Percentiles rank a stretch among this genome's conserved stretches.
These are phyloP conservation scores for Eulithis prunata DNA, from an alignment of 2,888 invertebrate genomes.

Conservation along the genomic window DNA sequence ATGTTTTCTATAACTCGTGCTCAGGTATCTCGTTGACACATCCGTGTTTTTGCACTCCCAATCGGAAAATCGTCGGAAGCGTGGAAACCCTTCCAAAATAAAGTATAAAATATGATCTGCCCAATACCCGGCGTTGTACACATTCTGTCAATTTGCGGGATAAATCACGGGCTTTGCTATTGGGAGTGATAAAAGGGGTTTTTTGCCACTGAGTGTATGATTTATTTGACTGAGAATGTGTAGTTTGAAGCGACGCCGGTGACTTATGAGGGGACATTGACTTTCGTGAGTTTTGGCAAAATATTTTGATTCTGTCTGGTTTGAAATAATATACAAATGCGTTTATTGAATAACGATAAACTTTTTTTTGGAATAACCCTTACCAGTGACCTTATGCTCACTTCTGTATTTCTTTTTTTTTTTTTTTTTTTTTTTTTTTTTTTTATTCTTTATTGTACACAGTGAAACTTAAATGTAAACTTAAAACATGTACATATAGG, in stretches of 20 bases:
- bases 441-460: too few relatives aligned
- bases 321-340: not conserved
- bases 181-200: constrained; percentile 50
- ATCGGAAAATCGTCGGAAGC: constrained; percentile 25
- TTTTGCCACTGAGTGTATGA: constrained; percentile 45
- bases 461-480: too few relatives aligned
- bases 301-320: constrained; percentile 1
- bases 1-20: constrained; percentile 16
- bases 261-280: constrained; percentile 2
- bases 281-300: constrained; percentile 3
- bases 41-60: constrained; percentile 33
- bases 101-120: constrained; percentile 60
- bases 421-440: too few relatives aligned
- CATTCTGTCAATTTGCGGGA: constrained; percentile 52
- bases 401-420: too few relatives aligned
- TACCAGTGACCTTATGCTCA: too few relatives aligned
- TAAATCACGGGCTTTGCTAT: constrained; percentile 50
- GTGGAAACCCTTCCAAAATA: constrained; percentile 46
- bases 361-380: too few relatives aligned
- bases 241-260: constrained; percentile 17
- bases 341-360: not conserved
- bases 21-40: constrained; percentile 24
- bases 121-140: constrained; percentile 48
- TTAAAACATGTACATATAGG: too few relatives aligned
- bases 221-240: constrained; percentile 37